Conservation (phyloP, 2,888 invertebrate genomes). For the Caenorhabditis sp. region DNA sequence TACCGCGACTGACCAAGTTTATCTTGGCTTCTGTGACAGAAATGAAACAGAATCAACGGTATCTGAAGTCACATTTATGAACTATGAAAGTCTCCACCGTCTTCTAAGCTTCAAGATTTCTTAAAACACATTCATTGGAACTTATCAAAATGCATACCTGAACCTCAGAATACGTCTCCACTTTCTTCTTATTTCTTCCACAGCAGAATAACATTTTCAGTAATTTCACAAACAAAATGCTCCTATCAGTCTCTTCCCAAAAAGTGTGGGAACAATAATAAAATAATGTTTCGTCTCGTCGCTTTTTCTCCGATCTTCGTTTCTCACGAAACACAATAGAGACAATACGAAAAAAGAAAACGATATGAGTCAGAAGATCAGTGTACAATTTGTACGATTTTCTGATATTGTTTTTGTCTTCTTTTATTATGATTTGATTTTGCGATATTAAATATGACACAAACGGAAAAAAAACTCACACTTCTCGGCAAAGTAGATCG, state of each 20-base stretch:
- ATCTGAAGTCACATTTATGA: no score
- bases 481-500: slow-evolving; percentile 64
- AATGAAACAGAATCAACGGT: no score
- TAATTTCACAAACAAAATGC: slow-evolving; percentile 1
- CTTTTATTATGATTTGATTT: slow-evolving; percentile 1
- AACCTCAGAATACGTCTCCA: not conserved
- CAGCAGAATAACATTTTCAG: slow-evolving; percentile 41
- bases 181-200: slow-evolving; percentile 8
- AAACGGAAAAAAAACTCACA: slow-evolving; percentile 35
- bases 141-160: not conserved
- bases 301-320: slow-evolving; percentile 18
- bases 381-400: slow-evolving; percentile 35
- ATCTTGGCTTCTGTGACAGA: no score
- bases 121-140: no score
- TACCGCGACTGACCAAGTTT: no score
- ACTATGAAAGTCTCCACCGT: no score
- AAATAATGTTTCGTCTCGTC: slow-evolving; percentile 20
- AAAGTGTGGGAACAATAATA: slow-evolving; percentile 28
- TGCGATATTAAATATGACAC: not conserved
- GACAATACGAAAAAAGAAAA: slow-evolving; percentile 24
- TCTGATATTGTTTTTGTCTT: slow-evolving; percentile 24
- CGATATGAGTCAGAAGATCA: slow-evolving; percentile 36
- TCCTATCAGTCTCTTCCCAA: not conserved
- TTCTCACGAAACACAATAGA: slow-evolving; percentile 56
- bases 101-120: no score